These are phyloP conservation scores for human (Homo sapiens) DNA, from an alignment of 2,113 vertebrate species.

Conservation along the genomic window DNA sequence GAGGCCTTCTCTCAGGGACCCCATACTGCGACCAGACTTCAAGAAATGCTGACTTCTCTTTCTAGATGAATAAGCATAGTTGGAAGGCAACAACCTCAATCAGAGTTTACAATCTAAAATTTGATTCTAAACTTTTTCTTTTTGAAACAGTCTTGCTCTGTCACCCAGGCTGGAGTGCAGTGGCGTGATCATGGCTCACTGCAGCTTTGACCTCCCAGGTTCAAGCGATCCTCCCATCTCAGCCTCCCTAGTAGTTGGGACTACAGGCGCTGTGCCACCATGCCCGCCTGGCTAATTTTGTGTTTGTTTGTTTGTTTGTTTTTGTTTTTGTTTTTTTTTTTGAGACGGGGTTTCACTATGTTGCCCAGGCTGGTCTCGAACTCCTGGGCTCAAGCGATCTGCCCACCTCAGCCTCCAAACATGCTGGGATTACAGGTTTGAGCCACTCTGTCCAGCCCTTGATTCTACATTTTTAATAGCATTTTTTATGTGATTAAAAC, in stretches of 20 bases:
- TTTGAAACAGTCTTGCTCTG: background rate
- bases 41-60: background rate
- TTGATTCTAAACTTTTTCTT: background rate
- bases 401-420: background rate
- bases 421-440: background rate
- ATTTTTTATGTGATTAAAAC: background rate
- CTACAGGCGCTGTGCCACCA: background rate
- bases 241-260: background rate
- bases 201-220: background rate
- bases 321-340: background rate
- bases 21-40: background rate
- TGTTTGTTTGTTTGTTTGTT: no score
- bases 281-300: background rate
- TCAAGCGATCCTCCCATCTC: background rate
- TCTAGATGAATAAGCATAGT: background rate
- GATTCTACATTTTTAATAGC: background rate
- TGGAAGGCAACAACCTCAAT: conserved; percentile 7
- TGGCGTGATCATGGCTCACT: background rate
- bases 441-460: background rate
- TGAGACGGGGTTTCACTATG: background rate
- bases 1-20: background rate
- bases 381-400: background rate
- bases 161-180: background rate
- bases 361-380: background rate
- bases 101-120: background rate